phyloP scores from a whole-genome alignment of 2,113 vertebrate genomes.

The Stercorarius parasiticus region DNA sequence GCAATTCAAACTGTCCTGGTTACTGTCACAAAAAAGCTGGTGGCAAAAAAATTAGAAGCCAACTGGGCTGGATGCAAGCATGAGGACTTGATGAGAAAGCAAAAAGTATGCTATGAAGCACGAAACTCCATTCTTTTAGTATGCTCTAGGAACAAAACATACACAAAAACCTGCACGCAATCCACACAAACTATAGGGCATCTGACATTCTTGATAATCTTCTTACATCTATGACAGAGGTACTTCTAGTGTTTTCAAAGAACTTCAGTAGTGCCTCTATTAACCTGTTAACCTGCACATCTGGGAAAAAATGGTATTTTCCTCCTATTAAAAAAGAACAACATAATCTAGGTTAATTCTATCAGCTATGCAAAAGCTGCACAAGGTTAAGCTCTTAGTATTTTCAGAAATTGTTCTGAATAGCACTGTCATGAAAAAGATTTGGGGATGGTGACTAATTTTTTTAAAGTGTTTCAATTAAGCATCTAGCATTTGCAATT shows the following conservation, averaged over 20 bases:
- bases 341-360: background rate
- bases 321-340: background rate
- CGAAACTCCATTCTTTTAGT: background rate
- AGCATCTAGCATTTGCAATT: slow-evolving; percentile 22
- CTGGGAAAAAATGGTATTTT: background rate
- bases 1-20: background rate
- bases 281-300: background rate
- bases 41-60: background rate
- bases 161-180: background rate
- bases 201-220: background rate
- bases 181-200: background rate
- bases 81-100: background rate
- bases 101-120: background rate
- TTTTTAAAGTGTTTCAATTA: slow-evolving; percentile 28
- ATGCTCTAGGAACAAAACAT: background rate
- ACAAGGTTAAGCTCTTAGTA: background rate
- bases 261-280: background rate
- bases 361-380: background rate
- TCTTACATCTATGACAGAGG: background rate
- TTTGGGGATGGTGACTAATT: background rate
- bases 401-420: slow-evolving; percentile 2
- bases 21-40: background rate
- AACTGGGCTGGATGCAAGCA: rapidly evolving
- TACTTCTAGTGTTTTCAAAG: background rate
- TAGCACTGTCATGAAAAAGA: background rate